Evolutionary conservation across 2,888 invertebrate genomes (phyloP), one percentile per base, ranked within the genome.

Genomic region (Sinelater perroti): DNA sequence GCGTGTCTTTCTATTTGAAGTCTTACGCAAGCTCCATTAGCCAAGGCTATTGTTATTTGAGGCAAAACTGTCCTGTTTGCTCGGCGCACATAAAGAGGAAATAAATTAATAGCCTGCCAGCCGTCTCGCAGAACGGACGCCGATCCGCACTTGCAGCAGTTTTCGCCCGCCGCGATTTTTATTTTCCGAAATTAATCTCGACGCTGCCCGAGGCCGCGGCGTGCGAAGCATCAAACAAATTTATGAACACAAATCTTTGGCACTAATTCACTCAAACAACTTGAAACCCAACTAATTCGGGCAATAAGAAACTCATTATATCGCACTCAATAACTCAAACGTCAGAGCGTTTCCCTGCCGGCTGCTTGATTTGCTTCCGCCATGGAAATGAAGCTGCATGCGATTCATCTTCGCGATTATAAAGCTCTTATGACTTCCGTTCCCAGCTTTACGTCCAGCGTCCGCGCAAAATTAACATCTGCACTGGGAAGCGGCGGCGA

Each of bases 1-100:
- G 53, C 53, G 53, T 53, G 53, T 53, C 53, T 53, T 53, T 53
- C 45, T 45, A 35, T 53, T 53, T 53, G 26, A 45, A 35, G 53
- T 45, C 44, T 26, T 53, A 53, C 45, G 35, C 53, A 44, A 53
- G 53, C 53, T 45, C 44, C 53, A 53, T 53, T 45, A 44, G 45
- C 36, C 35, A 44, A 26, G 44, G 44, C 45, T 53, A 53, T 53
- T 53, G 53, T 53, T 44, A 35, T 35, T 35, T 35, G 20, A 47
- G 35, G 21, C 35, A 47, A 33, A 36, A 50, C 38, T 38, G 50
- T 50, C 28, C 35, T 30, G 38, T 40, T 35, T 49, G 47, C 30
- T 30, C 18, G 30, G 24, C 24, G 40, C 40, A 40, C 40, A 24
- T 40, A 24, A 40, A 40, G 11, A 14, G 13, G 40, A 40, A 24